These are phyloP conservation scores for Chiloscyllium punctatum DNA, from an alignment of 2,797 vertebrate genomes.

Conservation along the genomic window DNA sequence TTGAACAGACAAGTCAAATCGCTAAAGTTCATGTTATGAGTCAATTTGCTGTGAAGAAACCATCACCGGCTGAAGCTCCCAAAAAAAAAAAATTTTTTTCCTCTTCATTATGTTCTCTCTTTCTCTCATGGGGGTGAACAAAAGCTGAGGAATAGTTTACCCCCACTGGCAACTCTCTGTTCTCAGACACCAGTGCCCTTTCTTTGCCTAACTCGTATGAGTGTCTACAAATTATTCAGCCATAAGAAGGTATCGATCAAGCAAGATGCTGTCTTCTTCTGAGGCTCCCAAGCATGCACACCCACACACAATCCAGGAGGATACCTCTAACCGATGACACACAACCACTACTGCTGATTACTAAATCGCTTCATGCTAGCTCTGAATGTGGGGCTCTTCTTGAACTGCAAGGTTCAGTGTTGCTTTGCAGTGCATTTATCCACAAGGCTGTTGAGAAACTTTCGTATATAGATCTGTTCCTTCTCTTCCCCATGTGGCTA, in stretches of 20 bases:
- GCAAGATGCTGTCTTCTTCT: background rate
- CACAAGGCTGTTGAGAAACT: background rate
- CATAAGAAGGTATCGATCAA: background rate
- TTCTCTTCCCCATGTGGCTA: background rate
- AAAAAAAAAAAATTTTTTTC: background rate
- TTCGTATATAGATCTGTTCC: background rate
- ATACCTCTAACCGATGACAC: background rate
- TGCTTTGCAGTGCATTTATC: background rate
- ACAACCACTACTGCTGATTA: background rate
- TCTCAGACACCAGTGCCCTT: background rate
- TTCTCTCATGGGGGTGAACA: background rate
- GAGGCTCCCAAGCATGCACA: background rate
- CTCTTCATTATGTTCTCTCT: background rate
- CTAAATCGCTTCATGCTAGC: background rate
- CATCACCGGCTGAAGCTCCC: background rate
- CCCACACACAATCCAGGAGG: background rate
- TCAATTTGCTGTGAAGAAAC: background rate
- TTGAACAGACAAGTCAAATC: background rate
- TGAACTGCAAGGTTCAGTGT: background rate
- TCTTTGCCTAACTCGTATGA: background rate
- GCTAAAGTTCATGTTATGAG: background rate
- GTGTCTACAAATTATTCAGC: background rate
- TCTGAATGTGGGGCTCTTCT: background rate
- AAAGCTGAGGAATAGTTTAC: background rate
- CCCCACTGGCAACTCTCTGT: background rate